A percentile compares a stretch with the other conserved stretches of the same genome.
Conservation (phyloP, 2,888 invertebrate genomes). For the Melieria picta region DNA sequence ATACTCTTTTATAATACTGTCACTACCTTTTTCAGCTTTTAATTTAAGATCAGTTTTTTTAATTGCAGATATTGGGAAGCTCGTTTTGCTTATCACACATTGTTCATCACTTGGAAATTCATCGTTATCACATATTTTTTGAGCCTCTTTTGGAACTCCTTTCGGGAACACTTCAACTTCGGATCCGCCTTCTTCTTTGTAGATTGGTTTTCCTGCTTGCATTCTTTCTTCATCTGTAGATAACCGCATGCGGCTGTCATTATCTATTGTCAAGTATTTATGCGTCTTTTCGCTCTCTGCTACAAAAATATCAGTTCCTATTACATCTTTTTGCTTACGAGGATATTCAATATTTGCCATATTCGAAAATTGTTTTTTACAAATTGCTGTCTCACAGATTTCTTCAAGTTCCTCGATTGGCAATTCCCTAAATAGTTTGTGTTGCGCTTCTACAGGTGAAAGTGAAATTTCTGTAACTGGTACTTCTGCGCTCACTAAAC, state of each 20-base stretch:
- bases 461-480: constrained; percentile 39
- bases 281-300: too few species aligned
- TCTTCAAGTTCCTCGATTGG: constrained; percentile 46
- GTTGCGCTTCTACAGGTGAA: constrained; percentile 39
- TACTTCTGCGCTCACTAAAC: constrained; percentile 34
- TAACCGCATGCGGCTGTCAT: constrained; percentile 44
- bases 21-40: not conserved
- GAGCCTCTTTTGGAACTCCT: constrained; percentile 35
- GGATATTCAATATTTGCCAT: not conserved
- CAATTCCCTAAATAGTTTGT: constrained; percentile 33
- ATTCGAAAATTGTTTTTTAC: constrained; percentile 35
- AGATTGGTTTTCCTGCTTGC: constrained; percentile 38
- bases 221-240: constrained; percentile 46
- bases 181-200: constrained; percentile 35
- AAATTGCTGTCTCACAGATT: constrained; percentile 55
- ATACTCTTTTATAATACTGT: constrained; percentile 42
- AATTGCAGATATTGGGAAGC: constrained; percentile 44
- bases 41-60: constrained; percentile 6
- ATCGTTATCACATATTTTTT: constrained; percentile 46
- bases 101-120: constrained; percentile 49
- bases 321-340: too few species aligned
- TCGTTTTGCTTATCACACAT: constrained; percentile 26
- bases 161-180: constrained; percentile 13
- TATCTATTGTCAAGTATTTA: constrained; percentile 20
- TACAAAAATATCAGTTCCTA: too few species aligned